Base-by-base conservation (phyloP, 2,888 invertebrate species). In the Protodeltote pygarga region DNA sequence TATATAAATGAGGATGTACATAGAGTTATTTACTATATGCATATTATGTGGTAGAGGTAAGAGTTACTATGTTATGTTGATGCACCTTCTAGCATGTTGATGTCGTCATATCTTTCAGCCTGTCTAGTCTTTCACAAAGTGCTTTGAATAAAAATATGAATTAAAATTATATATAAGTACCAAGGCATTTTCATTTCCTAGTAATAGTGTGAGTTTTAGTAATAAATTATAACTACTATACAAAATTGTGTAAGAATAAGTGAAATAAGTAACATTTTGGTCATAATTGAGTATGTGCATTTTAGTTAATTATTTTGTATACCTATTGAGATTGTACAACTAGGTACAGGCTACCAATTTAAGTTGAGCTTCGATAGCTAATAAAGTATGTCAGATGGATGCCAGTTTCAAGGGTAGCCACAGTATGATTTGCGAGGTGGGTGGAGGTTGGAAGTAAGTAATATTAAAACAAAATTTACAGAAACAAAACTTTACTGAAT, bases 61-160 rank as follows among this genome's bases (percentile, higher is more conserved):
- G 71, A 62, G 46, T 49, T 41, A 50, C 29, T 57, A 50, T 54
- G 42, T 54, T 53, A 41, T 58, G 50, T 63, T 65, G 31, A 40
- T 65, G 60, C 71, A 69, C 69, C 59, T 54, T 61, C 35, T 62
- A 62, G 55, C 50, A 49, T 68, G 35, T 64, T 63, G 53, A 57
- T 63, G 34, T 60, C 65, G 51, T 68, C 45, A 59, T 38, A 33
- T 42, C 28, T 46, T 40, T 52, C 39, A 38, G 51, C 52, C 45
- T 72, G 46, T 73, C 71, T 74, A 73, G 75, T 70, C 57, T 52
- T 41, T 65, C 64, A 61, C 65, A 62, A 63, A 64, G 71, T 68
- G 72, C 75, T 76, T 76, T 29, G 20, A 73, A 65, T 72, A 73
- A 71, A n/a, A 71, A 46, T 54, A 38, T 52, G 46, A 32, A 63